phyloP scores from a whole-genome alignment of 2,888 invertebrate genomes.

The Amblyteles armatorius region DNA sequence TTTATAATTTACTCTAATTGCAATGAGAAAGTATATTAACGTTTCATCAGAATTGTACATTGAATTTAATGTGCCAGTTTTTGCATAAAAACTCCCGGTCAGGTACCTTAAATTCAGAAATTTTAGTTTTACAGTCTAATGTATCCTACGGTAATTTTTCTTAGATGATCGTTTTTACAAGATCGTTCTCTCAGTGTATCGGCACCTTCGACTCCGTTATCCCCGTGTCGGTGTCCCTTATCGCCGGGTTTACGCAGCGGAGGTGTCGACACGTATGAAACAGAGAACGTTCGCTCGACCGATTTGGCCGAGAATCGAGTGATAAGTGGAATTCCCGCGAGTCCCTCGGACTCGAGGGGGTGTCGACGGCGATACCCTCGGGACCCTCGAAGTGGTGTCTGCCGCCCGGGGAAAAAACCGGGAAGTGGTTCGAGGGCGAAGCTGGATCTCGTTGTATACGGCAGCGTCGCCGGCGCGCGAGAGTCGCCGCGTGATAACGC shows the following conservation, averaged over 20 bases:
- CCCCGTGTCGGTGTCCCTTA: neutral
- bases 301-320: constrained; percentile 40
- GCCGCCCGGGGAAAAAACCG: constrained; percentile 32
- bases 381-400: constrained; percentile 33
- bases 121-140: too few relatives aligned
- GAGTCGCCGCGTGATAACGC: constrained; percentile 27
- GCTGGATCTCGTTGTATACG: constrained; percentile 38
- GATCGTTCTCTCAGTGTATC: neutral
- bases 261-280: neutral
- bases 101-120: too few relatives aligned
- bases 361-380: constrained; percentile 55
- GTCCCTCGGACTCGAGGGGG: constrained; percentile 30
- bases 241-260: neutral
- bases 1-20: too few relatives aligned
- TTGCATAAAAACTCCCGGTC: too few relatives aligned
- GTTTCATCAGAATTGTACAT: too few relatives aligned
- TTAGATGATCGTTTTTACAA: too few relatives aligned
- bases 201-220: neutral
- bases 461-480: neutral
- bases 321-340: constrained; percentile 53
- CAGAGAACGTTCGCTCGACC: constrained; percentile 25
- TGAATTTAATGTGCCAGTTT: too few relatives aligned
- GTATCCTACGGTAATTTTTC: too few relatives aligned
- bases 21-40: too few relatives aligned
- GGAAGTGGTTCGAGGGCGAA: constrained; percentile 39